Conservation (phyloP, 2,113 vertebrate genomes). For the Cryptomyrus ogoouensis region DNA sequence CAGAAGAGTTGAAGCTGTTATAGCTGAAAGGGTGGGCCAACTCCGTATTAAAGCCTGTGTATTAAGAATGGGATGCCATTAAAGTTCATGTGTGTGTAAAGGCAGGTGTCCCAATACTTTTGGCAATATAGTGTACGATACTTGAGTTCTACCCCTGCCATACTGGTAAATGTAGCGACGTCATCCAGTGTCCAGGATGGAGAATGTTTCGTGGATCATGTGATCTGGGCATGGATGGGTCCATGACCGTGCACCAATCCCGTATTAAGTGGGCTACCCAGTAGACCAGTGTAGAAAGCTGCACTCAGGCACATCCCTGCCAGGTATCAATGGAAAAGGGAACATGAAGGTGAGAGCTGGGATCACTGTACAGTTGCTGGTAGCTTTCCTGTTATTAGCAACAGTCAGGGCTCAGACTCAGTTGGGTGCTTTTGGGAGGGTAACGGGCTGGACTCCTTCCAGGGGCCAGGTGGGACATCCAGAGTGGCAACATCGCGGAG, state of each 20-base stretch:
- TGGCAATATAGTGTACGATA: too few relatives aligned
- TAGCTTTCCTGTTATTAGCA: background rate
- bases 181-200: background rate
- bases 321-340: background rate
- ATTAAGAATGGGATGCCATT: too few relatives aligned
- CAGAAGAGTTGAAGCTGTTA: too few relatives aligned
- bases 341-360: background rate
- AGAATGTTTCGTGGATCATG: constrained; percentile 57
- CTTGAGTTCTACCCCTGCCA: background rate
- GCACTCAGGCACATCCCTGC: background rate
- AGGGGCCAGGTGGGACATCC: constrained; percentile 67
- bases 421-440: background rate
- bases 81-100: too few relatives aligned
- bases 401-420: background rate
- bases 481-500: constrained; percentile 56
- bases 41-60: too few relatives aligned
- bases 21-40: too few relatives aligned
- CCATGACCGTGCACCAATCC: background rate
- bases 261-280: background rate
- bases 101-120: too few relatives aligned
- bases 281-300: background rate
- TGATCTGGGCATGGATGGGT: background rate
- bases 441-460: background rate
- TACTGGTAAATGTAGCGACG: background rate
- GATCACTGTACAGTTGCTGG: background rate